A percentile compares a stretch with the other conserved stretches of the same genome.
These are phyloP conservation scores for Chironomus striatipennis DNA, from an alignment of 1,140 invertebrate genomes.

Conservation along the genomic window DNA sequence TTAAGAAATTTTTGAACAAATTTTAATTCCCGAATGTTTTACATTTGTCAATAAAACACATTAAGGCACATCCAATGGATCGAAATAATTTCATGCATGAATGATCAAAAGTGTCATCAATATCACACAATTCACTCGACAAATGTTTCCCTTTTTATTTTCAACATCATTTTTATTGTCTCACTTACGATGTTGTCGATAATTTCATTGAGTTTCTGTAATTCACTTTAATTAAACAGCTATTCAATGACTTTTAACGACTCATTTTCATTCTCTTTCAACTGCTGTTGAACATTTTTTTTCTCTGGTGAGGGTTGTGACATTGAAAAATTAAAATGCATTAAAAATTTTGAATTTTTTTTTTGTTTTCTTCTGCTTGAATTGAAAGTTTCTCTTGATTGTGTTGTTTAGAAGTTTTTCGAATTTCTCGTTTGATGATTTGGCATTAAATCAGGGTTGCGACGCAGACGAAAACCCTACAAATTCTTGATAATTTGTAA, in stretches of 20 bases:
- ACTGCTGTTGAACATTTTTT: too few species aligned
- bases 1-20: too few species aligned
- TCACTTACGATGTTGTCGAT: neutral
- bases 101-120: conserved; percentile 12
- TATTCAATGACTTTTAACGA: conserved; percentile 14
- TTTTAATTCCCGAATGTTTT: too few species aligned
- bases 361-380: too few species aligned
- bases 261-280: neutral
- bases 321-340: neutral
- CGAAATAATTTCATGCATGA: neutral
- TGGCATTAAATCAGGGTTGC: too few species aligned
- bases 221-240: conserved; percentile 14
- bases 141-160: conserved; percentile 6
- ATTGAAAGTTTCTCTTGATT: too few species aligned
- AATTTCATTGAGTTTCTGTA: neutral
- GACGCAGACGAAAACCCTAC: too few species aligned
- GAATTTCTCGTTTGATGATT: too few species aligned
- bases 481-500: too few species aligned
- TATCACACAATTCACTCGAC: neutral
- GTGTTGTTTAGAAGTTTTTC: too few species aligned
- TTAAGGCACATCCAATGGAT: too few species aligned
- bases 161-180: neutral
- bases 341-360: neutral
- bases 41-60: too few species aligned
- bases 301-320: neutral